Base-by-base conservation (phyloP, 2,113 vertebrate species). In the Hoplias malabaricus region DNA sequence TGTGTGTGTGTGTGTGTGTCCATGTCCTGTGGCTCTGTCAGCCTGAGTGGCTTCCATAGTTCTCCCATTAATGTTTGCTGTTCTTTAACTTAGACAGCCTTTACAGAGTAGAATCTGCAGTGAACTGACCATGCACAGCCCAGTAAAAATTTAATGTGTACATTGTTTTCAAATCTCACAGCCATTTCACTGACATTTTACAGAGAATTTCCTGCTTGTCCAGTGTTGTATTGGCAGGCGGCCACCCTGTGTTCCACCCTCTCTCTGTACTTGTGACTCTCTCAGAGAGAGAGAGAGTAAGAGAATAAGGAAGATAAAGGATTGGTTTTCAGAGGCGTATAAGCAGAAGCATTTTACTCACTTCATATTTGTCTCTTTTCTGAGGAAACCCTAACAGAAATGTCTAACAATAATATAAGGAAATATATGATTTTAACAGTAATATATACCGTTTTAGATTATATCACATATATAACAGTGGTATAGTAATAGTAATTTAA, bases 201-300 rank as follows among this genome's bases (percentile, higher is more conserved):
- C 31, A 43, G 40, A 34, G 40, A 25, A 16, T 4, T 14, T 50
- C 21, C 29, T 63, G 29, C 31, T 25, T 65, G 21, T 65, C 42
- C 42, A 38, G 21, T 19, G 59, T 31, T 34, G 33, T 27, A 62
- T 19, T 13, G 73, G 80, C 72, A 36, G 13, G 66, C 59, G 42
- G 69, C 76, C 69, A 66, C 69, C 29, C 34, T 19, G 31, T 38
- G 59, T 65, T 34, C 43, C 43, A n/a, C 23, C 31, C 73, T 65
- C 31, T 34, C 12, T 50, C 21, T 50, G 1, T 62, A 46, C 72
- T 54, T 40, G 34, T 53, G 25, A 75, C 53, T 59, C 34, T 34
- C 34, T n/a, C 14, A 31, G 43, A 61, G 34, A 80, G 73, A 38
- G 36, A 4, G 29, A 75, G 67, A 53, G 72, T 25, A 27, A 19